Conservation (phyloP, 2,888 invertebrate genomes). For the Amphipoea oculea region DNA sequence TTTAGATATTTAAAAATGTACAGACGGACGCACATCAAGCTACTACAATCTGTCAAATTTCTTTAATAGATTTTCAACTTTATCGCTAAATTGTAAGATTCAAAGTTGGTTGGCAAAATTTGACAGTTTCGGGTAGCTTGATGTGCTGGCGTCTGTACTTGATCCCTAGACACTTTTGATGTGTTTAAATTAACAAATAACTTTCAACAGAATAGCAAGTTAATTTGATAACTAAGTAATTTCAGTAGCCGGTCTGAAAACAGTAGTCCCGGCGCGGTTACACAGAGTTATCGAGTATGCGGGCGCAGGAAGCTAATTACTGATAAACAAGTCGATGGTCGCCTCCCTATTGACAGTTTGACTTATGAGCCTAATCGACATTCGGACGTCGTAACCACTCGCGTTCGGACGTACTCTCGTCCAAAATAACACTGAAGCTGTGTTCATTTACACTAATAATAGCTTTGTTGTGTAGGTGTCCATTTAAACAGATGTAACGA, state of each 20-base stretch:
- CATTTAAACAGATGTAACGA: slow-evolving; percentile 35
- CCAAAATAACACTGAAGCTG: slow-evolving; percentile 40
- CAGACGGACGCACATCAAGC: no score
- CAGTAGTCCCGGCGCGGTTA: slow-evolving; percentile 46
- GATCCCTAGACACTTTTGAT: no score
- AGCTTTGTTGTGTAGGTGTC: slow-evolving; percentile 44
- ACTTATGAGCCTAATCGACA: slow-evolving; percentile 60
- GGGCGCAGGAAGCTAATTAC: slow-evolving; percentile 63
- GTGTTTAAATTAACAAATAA: slow-evolving; percentile 19
- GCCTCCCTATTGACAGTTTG: slow-evolving; percentile 55
- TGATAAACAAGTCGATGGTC: slow-evolving; percentile 63
- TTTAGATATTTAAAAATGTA: no score
- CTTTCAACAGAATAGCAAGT: slow-evolving; percentile 25
- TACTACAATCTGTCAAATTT: no score
- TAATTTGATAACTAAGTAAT: slow-evolving; percentile 56
- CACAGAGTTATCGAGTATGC: slow-evolving; percentile 57
- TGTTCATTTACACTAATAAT: slow-evolving; percentile 52
- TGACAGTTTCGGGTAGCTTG: no score
- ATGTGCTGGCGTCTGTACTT: no score
- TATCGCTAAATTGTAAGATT: no score
- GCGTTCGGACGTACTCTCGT: slow-evolving; percentile 14
- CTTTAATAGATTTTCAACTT: no score
- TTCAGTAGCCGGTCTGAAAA: slow-evolving; percentile 46
- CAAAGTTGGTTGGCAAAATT: no score
- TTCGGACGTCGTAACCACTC: slow-evolving; percentile 40